A percentile compares a stretch with the other conserved stretches of the same genome.
Evolutionary conservation across 2,113 vertebrate genomes (phyloP).

Genomic region (Etheostoma cragini): DNA sequence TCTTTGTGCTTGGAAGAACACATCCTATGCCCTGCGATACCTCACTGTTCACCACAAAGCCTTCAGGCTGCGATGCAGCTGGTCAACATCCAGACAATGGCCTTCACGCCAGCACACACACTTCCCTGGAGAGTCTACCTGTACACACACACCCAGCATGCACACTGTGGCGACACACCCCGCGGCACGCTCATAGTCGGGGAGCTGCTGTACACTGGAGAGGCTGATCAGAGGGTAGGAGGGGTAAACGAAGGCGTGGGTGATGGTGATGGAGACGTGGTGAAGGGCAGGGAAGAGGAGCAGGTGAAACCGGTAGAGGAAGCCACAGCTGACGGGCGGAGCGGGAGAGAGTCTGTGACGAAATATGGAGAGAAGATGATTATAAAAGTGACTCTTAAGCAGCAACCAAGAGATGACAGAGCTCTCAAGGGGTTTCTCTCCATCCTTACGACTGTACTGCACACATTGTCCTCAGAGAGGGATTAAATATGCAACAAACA

Average conservation of each 20-base stretch:
- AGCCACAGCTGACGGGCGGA: neutral
- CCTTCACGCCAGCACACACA: conserved; percentile 87
- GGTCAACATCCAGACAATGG: conserved; percentile 92
- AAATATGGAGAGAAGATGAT: neutral
- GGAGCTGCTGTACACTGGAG: conserved; percentile 83
- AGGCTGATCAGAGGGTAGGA: neutral
- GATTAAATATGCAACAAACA: conserved; percentile 16
- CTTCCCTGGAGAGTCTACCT: conserved; percentile 94
- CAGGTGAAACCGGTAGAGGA: neutral
- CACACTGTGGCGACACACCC: neutral
- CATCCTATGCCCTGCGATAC: conserved; percentile 73
- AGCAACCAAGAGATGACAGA: conserved; percentile 79
- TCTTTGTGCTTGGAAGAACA: conserved; percentile 82
- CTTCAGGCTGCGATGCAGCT: conserved; percentile 90
- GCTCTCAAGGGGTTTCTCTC: conserved; percentile 83
- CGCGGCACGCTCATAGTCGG: conserved; percentile 84
- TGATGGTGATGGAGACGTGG: conserved; percentile 35
- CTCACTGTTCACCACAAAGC: conserved; percentile 78
- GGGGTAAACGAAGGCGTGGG: neutral
- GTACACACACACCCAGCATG: conserved; percentile 83
- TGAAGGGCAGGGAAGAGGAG: neutral
- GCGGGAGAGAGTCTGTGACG: neutral
- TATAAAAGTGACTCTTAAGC: conserved; percentile 88
- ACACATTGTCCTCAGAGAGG: conserved; percentile 64
- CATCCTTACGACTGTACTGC: conserved; percentile 83